Base-by-base conservation (phyloP, 1,140 invertebrate genomes). In the Vanessa atalanta region DNA sequence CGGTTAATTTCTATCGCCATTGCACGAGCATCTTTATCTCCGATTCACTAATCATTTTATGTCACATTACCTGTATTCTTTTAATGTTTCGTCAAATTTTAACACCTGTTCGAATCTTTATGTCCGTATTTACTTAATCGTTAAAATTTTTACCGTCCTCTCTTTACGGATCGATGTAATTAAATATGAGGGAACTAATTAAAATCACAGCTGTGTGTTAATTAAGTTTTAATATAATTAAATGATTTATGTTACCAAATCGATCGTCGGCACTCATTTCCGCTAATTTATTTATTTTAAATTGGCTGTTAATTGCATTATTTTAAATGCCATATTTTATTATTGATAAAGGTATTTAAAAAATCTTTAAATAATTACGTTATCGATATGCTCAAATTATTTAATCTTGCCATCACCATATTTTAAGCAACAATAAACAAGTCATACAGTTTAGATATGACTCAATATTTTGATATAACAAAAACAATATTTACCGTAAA, bases 1-100 rank as follows among this genome's bases (percentile, higher is more conserved):
- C 79, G 60, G 78, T 77, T 69, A 70, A 73, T 68, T 76, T 67
- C 47, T 73, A 72, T 65, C 70, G 53, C 63, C 50, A 53, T 67
- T 69, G 53, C 51, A 51, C 53, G 57, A 60, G 23, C 48, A 60
- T 13, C 23, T 55, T 47, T 60, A 69, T 47, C 51, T 57, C 53
- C 20, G 26, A 43, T 69, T 57, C 51, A 69, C 66, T 47, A 57
- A 60, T 69, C 66, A 60, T 61, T 61, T 37, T 23, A 37, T 31
- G 57, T 61, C 57, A 16, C 57, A 37, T 61, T 37, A 15, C 55
- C 11, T 1, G 31, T 37, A 15, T 60, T 5, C 20, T 20, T 60
- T 61, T 15, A 61, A 61, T n/a, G 20, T 13, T 61, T 61, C 48
- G 13, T 37, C 57, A 31, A 31, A 31, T 37, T 0, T 31, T 37